phyloP scores from a whole-genome alignment of 2,113 vertebrate species.

The Lophotis ruficrista region DNA sequence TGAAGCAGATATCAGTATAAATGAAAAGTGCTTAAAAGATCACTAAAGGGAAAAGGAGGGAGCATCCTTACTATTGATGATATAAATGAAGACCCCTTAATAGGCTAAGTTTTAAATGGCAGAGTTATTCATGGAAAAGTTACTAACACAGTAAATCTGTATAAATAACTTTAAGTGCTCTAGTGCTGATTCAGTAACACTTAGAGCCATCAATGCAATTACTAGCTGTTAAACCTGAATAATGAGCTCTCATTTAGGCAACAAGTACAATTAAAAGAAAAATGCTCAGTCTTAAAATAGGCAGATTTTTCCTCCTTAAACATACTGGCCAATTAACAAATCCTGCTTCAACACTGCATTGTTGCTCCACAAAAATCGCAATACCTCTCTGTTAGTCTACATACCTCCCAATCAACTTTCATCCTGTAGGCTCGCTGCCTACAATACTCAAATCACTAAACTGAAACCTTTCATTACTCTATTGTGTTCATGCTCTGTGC shows the following conservation, averaged over 20 bases:
- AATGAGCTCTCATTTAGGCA: slow-evolving; percentile 12
- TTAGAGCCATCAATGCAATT: slow-evolving; percentile 20
- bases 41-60: neutral
- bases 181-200: slow-evolving; percentile 48
- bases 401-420: neutral
- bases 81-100: slow-evolving; percentile 15
- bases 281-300: neutral
- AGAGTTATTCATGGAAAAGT: slow-evolving; percentile 54
- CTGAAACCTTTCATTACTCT: slow-evolving; percentile 39
- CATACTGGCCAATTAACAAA: neutral
- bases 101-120: slow-evolving; percentile 9
- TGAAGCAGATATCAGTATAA: neutral
- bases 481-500: neutral
- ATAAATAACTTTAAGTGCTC: slow-evolving; percentile 59
- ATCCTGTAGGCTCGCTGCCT: neutral
- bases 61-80: neutral
- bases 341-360: neutral
- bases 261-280: neutral
- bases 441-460: slow-evolving; percentile 2
- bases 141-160: slow-evolving; percentile 54
- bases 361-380: slow-evolving; percentile 1
- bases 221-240: slow-evolving; percentile 50
- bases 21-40: slow-evolving; percentile 20
- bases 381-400: neutral
- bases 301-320: neutral